These are phyloP conservation scores for Lasioglossum villosulum DNA, from an alignment of 2,888 invertebrate species.

Conservation along the genomic window DNA sequence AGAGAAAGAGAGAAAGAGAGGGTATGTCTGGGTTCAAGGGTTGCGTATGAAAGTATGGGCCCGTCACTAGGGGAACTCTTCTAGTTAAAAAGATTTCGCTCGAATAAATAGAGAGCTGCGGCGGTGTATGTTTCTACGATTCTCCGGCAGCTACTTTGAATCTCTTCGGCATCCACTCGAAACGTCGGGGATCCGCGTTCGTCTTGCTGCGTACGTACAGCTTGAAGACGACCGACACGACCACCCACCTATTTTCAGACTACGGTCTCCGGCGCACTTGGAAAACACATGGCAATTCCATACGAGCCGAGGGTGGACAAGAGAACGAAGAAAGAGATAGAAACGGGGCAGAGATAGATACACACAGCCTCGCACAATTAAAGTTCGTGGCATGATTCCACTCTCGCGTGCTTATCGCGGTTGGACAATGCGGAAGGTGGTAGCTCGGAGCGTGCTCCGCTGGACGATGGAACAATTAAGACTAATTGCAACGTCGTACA, in stretches of 20 bases:
- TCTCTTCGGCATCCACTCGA: constrained; percentile 17
- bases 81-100: constrained; percentile 13
- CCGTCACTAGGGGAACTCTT: background rate
- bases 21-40: background rate
- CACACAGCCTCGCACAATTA: constrained; percentile 57
- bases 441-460: constrained; percentile 52
- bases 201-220: background rate
- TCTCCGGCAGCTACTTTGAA: constrained; percentile 8
- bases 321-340: background rate
- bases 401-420: constrained; percentile 65
- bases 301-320: background rate
- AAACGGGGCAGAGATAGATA: background rate
- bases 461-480: constrained; percentile 67
- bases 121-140: background rate
- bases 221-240: constrained; percentile 24
- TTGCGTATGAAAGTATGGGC: background rate
- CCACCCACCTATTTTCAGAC: constrained; percentile 49
- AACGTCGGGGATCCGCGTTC: background rate
- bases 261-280: constrained; percentile 1
- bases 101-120: constrained; percentile 1
- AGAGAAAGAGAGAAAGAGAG: background rate
- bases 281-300: constrained; percentile 61
- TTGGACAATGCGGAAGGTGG: constrained; percentile 65
- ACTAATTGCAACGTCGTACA: constrained; percentile 68
- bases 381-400: constrained; percentile 68